Percentiles rank a stretch among this genome's conserved stretches.
These are phyloP conservation scores for Vireo altiloquus DNA, from an alignment of 2,113 vertebrate species.

Conservation along the genomic window DNA sequence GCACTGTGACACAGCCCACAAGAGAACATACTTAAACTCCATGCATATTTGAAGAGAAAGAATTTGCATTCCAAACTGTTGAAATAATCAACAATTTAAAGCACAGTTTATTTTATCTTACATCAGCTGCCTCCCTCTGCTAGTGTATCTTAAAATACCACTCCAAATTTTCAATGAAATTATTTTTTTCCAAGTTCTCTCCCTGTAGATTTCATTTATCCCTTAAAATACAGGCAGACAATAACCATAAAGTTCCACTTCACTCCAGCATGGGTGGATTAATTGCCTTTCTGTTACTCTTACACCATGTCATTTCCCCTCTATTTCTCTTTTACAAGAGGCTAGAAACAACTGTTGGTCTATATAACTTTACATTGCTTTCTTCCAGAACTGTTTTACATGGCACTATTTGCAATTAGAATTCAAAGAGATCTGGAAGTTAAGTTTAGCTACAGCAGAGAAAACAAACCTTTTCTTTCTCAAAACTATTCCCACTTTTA, in stretches of 20 bases:
- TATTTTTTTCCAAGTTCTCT: background rate
- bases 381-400: background rate
- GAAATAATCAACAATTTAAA: constrained; percentile 18
- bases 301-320: background rate
- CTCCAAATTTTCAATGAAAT: background rate
- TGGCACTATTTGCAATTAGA: background rate
- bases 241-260: background rate
- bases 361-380: background rate
- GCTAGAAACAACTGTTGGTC: background rate
- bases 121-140: background rate
- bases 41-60: background rate
- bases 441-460: background rate
- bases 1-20: background rate
- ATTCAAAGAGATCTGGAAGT: background rate
- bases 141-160: background rate
- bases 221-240: background rate
- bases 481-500: background rate
- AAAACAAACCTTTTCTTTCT: background rate
- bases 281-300: background rate
- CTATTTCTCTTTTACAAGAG: background rate
- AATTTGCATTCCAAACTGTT: constrained; percentile 29
- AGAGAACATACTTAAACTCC: background rate
- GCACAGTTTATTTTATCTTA: constrained; percentile 4
- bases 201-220: background rate
- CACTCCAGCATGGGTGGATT: background rate